Evolutionary conservation across 2,888 invertebrate species (phyloP).

Genomic region (Eupithecia inturbata): DNA sequence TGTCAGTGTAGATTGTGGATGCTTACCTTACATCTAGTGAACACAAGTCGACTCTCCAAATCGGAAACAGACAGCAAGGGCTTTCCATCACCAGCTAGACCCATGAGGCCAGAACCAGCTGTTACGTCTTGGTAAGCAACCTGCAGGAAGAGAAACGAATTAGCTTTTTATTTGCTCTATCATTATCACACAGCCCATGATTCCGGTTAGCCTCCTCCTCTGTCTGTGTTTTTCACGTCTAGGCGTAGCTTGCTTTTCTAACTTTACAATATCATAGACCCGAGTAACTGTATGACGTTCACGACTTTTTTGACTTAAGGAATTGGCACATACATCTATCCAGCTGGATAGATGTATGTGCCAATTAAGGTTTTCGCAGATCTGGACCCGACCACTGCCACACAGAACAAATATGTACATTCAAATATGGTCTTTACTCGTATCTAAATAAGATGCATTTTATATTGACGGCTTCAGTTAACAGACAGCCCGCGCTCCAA

Average conservation of each 20-base stretch:
- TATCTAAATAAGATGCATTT: too few species aligned
- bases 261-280: too few species aligned
- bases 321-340: too few species aligned
- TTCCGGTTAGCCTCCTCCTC: not conserved
- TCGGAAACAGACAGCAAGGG: conserved; percentile 92
- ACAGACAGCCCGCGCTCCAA: too few species aligned
- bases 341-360: too few species aligned
- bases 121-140: conserved; percentile 92
- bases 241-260: not conserved
- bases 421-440: too few species aligned
- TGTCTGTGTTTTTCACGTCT: not conserved
- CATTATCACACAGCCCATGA: not conserved
- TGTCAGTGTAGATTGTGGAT: not conserved
- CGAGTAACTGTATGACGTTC: too few species aligned
- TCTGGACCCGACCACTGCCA: too few species aligned
- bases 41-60: conserved; percentile 93
- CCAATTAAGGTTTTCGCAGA: too few species aligned
- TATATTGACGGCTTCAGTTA: too few species aligned
- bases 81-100: conserved; percentile 92
- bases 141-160: conserved; percentile 60
- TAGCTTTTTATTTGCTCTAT: not conserved
- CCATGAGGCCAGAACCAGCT: conserved; percentile 93
- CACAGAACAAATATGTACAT: too few species aligned
- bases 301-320: too few species aligned
- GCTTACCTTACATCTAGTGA: conserved; percentile 92